Base-by-base conservation (phyloP, 2,888 invertebrate genomes). In the Polydrusus pterygomalis region DNA sequence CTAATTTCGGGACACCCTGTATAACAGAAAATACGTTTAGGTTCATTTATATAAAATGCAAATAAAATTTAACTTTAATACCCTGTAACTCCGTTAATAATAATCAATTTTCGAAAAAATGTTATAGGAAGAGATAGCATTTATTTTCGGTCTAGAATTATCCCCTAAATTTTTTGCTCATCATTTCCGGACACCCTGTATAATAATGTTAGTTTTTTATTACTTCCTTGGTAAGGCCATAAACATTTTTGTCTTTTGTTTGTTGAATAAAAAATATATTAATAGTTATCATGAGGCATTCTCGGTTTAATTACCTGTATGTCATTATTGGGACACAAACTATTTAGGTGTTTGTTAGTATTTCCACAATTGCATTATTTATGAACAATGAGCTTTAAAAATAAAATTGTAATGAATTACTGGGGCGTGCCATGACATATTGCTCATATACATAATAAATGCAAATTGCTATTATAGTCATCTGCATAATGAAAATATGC, bases 401-500 rank as follows among this genome's bases (percentile, higher is more conserved):
- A 56, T 34, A 56, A 15, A 56, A 56, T 56, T 56, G 34, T 34
- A 34, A 34, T 15, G 34, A 56, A 34, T 56, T 34, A 56, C 56
- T 56, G 9, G 65, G 65, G 65, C 51, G 65, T 65, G 65, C 25
- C 30, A 51, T 13, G 13, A 49, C 49, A 30, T 65, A 65, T 49
- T 49, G 51, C 65, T 49, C 65, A 65, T 65, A 56, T 34, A 56
- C 56, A 51, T 65, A 49, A 65, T 65, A 34, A 38, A 65, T 65
- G 65, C 34, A 51, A 65, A 65, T 65, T 25, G 25, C 49, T 30
- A 47, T n/a, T 47, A 65, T 17, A 49, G 30, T 65, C 51, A 65
- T 49, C 20, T 56, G 56, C 56, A 56, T 56, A 15, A 56, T 56
- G 30, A 34, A 56, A 56, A 34, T 25, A 25, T 56, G 56, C 34